Conservation (phyloP, 2,888 invertebrate genomes). For the Amphipyra berbera region DNA sequence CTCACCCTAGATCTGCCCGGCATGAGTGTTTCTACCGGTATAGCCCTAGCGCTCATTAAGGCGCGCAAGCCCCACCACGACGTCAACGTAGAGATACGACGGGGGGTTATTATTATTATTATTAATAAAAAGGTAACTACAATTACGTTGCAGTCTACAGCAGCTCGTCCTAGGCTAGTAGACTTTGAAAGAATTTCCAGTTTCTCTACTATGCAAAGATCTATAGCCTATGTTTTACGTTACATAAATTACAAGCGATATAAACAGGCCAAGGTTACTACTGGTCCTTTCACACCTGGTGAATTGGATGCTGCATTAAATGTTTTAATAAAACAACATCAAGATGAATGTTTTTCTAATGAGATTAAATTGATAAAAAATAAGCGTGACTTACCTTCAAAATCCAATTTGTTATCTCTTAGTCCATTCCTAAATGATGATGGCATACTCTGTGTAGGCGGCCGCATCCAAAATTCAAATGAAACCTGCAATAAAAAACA, state of each 20-base stretch:
- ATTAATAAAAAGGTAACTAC: neutral
- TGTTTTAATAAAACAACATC: constrained; percentile 19
- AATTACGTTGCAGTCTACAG: neutral
- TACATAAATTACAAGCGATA: constrained; percentile 19
- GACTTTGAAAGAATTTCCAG: constrained; percentile 28
- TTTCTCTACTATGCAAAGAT: constrained; percentile 18
- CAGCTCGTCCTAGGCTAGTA: neutral
- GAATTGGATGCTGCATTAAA: neutral
- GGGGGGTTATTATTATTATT: too few species aligned
- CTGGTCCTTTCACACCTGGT: neutral
- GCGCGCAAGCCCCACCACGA: too few species aligned
- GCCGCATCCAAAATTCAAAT: constrained; percentile 25
- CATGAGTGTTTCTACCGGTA: too few species aligned
- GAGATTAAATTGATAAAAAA: constrained; percentile 14
- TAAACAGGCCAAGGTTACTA: constrained; percentile 2
- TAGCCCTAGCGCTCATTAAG: too few species aligned
- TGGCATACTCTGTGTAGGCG: constrained; percentile 36
- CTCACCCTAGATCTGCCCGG: too few species aligned
- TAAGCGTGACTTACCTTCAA: constrained; percentile 17
- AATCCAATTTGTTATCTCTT: constrained; percentile 21
- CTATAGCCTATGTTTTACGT: constrained; percentile 11
- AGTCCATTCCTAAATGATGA: constrained; percentile 29
- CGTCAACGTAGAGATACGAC: too few species aligned
- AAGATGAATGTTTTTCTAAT: constrained; percentile 19
- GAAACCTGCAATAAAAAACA: constrained; percentile 24